Percentiles rank a stretch among this genome's conserved stretches.
Evolutionary conservation across 1,140 invertebrate genomes (phyloP).

Genomic region (Ladona fulva): DNA sequence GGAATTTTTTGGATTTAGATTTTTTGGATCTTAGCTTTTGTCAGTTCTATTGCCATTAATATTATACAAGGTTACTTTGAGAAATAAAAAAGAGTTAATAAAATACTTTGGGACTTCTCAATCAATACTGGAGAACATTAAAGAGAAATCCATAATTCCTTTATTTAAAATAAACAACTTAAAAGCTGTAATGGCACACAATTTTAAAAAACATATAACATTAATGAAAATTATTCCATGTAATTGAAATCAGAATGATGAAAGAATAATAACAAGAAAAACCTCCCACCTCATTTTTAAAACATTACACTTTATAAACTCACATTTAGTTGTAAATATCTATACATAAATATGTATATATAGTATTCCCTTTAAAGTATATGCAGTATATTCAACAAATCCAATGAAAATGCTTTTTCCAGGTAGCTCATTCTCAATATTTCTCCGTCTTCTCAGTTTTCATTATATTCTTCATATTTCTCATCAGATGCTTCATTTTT

Average conservation of each 20-base stretch:
- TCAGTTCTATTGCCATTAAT: too few relatives aligned
- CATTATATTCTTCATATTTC: not conserved
- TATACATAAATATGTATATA: not conserved
- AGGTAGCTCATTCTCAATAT: not conserved
- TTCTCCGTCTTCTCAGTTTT: not conserved
- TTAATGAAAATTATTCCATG: too few relatives aligned
- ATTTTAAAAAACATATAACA: too few relatives aligned
- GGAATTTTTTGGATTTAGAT: too few relatives aligned
- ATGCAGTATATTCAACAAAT: not conserved
- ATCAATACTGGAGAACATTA: too few relatives aligned
- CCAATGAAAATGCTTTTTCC: slow-evolving; percentile 1
- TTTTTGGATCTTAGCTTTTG: too few relatives aligned
- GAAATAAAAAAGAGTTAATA: too few relatives aligned
- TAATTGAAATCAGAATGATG: not conserved
- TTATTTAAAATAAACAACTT: too few relatives aligned
- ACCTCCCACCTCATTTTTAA: not conserved
- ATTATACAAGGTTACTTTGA: too few relatives aligned
- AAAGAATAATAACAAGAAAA: not conserved
- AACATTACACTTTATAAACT: not conserved
- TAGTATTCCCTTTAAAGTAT: not conserved
- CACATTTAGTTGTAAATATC: not conserved
- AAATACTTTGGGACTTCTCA: too few relatives aligned
- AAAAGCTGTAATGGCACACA: too few relatives aligned
- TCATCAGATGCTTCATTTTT: not conserved
- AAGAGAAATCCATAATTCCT: too few relatives aligned